Conservation (phyloP, 2,888 invertebrate species). For the Orchestes rusci region DNA sequence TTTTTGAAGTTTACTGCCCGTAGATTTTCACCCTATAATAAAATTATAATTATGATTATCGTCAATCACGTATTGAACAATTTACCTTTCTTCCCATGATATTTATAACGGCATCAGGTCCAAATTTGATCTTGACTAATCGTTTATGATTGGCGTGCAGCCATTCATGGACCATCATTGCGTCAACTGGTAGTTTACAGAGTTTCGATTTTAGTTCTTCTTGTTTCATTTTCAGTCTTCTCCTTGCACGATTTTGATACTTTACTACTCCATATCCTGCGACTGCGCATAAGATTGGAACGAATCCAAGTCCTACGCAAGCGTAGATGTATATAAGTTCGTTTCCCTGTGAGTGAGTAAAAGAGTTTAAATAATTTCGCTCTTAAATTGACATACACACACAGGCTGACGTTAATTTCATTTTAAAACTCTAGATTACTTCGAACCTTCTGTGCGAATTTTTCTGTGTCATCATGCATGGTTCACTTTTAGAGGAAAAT, state of each 20-base stretch:
- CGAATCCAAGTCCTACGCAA: constrained; percentile 83
- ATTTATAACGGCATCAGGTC: constrained; percentile 79
- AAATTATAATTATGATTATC: too few relatives aligned
- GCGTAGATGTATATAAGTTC: constrained; percentile 96
- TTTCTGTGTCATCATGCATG: background rate
- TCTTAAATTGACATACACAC: too few relatives aligned
- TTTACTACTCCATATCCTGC: constrained; percentile 91
- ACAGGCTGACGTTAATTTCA: too few relatives aligned
- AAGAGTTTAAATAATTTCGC: constrained; percentile 5
- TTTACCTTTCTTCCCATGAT: constrained; percentile 72
- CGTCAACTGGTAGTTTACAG: constrained; percentile 70
- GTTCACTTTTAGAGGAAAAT: background rate
- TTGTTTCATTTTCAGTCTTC: constrained; percentile 75
- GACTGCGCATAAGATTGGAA: constrained; percentile 87
- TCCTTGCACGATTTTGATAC: constrained; percentile 75
- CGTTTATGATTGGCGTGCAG: constrained; percentile 86
- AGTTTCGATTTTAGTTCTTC: constrained; percentile 52
- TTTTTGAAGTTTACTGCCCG: constrained; percentile 72
- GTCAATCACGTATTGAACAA: background rate
- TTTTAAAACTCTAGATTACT: too few relatives aligned
- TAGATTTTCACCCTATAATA: constrained; percentile 70
- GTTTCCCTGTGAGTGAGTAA: constrained; percentile 82
- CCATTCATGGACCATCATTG: constrained; percentile 92
- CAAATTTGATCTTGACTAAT: constrained; percentile 81
- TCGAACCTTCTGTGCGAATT: background rate